phyloP scores from a whole-genome alignment of 2,888 invertebrate species.

The Drosophila subquinaria region DNA sequence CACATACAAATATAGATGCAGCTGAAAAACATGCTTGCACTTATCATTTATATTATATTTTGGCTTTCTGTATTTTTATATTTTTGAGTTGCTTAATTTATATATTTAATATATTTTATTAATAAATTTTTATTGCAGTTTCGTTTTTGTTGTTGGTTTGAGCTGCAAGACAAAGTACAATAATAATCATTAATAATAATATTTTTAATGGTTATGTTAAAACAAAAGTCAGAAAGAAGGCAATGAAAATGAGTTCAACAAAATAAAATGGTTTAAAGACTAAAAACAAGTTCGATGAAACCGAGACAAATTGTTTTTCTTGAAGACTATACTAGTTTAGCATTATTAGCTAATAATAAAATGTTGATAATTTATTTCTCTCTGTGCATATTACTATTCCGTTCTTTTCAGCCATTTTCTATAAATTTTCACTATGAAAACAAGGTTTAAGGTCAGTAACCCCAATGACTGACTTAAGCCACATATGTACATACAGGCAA shows the following conservation, averaged over 20 bases:
- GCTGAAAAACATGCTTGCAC: slow-evolving; percentile 35
- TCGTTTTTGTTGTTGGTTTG: slow-evolving; percentile 12
- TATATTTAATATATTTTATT: slow-evolving; percentile 15
- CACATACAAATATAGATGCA: slow-evolving; percentile 37
- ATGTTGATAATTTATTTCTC: background rate
- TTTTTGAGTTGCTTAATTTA: slow-evolving; percentile 19
- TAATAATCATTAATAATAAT: slow-evolving; percentile 2
- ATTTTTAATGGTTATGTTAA: background rate
- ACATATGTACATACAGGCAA: slow-evolving; percentile 14
- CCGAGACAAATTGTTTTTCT: too few species aligned
- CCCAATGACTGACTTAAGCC: slow-evolving; percentile 45
- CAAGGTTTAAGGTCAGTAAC: slow-evolving; percentile 70
- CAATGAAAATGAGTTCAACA: slow-evolving; percentile 13
- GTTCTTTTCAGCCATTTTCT: slow-evolving; percentile 30
- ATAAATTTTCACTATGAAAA: slow-evolving; percentile 63
- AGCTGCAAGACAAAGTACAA: slow-evolving; percentile 33
- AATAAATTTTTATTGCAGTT: slow-evolving; percentile 25
- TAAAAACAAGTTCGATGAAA: background rate
- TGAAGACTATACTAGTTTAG: too few species aligned
- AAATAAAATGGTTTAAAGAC: background rate
- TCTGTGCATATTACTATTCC: background rate
- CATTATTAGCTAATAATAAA: background rate
- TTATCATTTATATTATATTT: slow-evolving; percentile 31
- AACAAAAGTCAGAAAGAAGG: background rate
- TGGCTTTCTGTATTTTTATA: slow-evolving; percentile 31